These are phyloP conservation scores for Steinernema feltiae DNA, from an alignment of 1,140 invertebrate species.

Conservation along the genomic window DNA sequence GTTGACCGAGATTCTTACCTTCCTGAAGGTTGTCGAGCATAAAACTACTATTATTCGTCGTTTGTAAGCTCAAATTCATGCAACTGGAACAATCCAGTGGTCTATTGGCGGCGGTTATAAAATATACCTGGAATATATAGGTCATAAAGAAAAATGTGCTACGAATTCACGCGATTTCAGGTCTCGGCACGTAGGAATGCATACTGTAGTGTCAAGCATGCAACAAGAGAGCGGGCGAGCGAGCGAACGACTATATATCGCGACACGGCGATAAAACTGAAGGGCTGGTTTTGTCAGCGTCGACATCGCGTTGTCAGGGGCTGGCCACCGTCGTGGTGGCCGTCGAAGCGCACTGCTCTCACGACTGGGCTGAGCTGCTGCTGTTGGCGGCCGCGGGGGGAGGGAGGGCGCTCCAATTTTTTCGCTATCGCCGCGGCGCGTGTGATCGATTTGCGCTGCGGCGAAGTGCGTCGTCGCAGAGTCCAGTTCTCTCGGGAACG, in stretches of 20 bases:
- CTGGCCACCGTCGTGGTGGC: neutral
- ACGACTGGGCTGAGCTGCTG: neutral
- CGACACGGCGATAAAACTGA: too few species aligned
- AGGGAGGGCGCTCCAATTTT: neutral
- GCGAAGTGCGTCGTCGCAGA: neutral
- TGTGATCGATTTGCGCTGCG: neutral
- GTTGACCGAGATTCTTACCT: slow-evolving; percentile 32
- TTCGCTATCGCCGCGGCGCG: neutral
- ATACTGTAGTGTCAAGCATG: too few species aligned
- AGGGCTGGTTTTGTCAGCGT: neutral
- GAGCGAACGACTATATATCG: too few species aligned
- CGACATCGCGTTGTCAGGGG: neutral
- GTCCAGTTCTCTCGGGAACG: too few species aligned
- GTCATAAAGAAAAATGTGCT: neutral
- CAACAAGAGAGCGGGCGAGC: too few species aligned
- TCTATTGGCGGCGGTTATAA: slow-evolving; percentile 16
- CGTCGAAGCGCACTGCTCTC: neutral
- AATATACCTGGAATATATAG: neutral
- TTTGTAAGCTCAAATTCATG: slow-evolving; percentile 38
- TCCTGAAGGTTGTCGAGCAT: slow-evolving; percentile 55
- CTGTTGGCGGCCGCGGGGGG: neutral
- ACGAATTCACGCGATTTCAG: neutral
- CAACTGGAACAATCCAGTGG: slow-evolving; percentile 39
- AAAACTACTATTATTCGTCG: slow-evolving; percentile 37
- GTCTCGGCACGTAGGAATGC: too few species aligned